Evolutionary conservation across 1,140 invertebrate species (phyloP).

Genomic region (Brachionus calyciflorus): DNA sequence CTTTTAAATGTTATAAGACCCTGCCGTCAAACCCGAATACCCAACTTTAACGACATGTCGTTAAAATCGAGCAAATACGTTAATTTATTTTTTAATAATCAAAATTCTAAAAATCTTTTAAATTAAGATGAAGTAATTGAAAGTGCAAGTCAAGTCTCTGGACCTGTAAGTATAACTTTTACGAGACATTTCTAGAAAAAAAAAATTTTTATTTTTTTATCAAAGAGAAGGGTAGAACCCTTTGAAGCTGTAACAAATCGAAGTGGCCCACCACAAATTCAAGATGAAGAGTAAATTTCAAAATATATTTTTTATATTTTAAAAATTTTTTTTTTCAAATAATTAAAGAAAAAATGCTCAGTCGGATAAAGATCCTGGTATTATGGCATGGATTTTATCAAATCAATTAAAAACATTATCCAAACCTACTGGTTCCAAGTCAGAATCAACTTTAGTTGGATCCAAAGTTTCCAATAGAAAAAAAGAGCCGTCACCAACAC

Average conservation of each 20-base stretch:
- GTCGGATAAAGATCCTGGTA: neutral
- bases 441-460: neutral
- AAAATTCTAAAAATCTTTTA: neutral
- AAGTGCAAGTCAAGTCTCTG: constrained; percentile 37
- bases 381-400: neutral
- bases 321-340: no score
- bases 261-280: neutral
- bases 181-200: neutral
- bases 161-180: neutral
- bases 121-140: constrained; percentile 22
- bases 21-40: no score
- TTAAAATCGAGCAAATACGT: no score
- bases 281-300: neutral
- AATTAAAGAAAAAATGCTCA: no score
- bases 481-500: neutral
- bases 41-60: no score
- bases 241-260: neutral
- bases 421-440: neutral
- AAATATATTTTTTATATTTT: no score
- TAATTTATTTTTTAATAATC: neutral
- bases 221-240: constrained; percentile 15
- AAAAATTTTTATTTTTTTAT: neutral
- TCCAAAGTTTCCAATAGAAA: neutral
- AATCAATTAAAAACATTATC: neutral
- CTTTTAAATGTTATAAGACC: no score